Percentiles rank a stretch among this genome's conserved stretches.
phyloP scores from a whole-genome alignment of 2,797 vertebrate genomes.

The Micropoecilia bifurca region DNA sequence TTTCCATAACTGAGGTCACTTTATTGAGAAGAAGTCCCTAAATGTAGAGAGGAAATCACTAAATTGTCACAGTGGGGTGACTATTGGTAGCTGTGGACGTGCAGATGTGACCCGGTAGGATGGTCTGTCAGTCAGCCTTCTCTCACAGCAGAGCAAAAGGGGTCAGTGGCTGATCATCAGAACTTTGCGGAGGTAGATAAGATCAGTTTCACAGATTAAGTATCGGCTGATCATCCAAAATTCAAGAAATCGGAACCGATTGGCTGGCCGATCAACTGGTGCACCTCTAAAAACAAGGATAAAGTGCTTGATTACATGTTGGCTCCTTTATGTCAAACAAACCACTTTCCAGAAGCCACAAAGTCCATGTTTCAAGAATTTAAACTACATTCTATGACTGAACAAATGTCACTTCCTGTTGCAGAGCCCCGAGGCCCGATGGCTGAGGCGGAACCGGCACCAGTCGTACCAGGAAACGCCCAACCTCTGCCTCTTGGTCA shows the following conservation, averaged over 20 bases:
- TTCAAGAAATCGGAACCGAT: no score
- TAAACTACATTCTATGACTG: background rate
- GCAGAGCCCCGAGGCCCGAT: conserved; percentile 35
- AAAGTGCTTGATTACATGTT: background rate
- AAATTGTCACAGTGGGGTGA: no score
- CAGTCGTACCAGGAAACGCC: conserved; percentile 53
- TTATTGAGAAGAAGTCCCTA: no score
- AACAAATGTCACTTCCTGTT: conserved; percentile 24
- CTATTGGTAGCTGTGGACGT: background rate
- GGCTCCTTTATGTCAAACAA: background rate
- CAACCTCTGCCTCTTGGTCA: conserved; percentile 48
- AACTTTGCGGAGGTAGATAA: background rate
- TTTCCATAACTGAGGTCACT: no score
- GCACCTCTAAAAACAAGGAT: background rate
- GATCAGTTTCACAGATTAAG: background rate
- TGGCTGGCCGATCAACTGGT: background rate
- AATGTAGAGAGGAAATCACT: no score
- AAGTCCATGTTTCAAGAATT: background rate
- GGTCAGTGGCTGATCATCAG: background rate
- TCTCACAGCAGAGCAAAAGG: no score
- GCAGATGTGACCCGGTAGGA: background rate
- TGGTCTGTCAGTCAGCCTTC: no score
- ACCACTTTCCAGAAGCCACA: background rate
- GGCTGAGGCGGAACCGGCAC: conserved; percentile 10
- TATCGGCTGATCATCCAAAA: no score